A percentile compares a stretch with the other conserved stretches of the same genome.
Conservation (phyloP, 2,797 vertebrate species). For the Leptatherina wallacei region DNA sequence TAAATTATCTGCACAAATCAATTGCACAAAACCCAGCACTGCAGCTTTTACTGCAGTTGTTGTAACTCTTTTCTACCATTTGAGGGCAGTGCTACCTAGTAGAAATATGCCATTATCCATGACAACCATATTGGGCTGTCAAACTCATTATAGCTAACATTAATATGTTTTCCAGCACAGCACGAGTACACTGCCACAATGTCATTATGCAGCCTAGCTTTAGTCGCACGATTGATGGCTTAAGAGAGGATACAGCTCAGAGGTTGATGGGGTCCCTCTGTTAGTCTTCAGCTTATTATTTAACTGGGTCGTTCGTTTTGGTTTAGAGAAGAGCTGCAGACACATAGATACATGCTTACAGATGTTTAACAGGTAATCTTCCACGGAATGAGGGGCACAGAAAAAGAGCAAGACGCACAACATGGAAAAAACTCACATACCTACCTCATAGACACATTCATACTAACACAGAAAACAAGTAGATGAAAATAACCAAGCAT, state of each 20-base stretch:
- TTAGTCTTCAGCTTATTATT: slow-evolving; percentile 79
- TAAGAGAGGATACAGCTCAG: slow-evolving; percentile 77
- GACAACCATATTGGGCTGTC: slow-evolving; percentile 76
- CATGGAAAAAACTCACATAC: slow-evolving; percentile 27
- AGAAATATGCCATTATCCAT: slow-evolving; percentile 28
- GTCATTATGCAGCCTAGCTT: slow-evolving; percentile 79
- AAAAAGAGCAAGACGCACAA: slow-evolving; percentile 22
- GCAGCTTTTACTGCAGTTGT: slow-evolving; percentile 61
- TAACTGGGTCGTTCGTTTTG: slow-evolving; percentile 76
- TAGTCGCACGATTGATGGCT: slow-evolving; percentile 79
- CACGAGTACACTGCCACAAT: slow-evolving; percentile 76
- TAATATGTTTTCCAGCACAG: slow-evolving; percentile 81
- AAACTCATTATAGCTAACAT: slow-evolving; percentile 79
- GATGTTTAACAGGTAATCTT: slow-evolving; percentile 61
- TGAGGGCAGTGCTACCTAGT: slow-evolving; percentile 80
- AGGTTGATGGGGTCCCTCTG: slow-evolving; percentile 79
- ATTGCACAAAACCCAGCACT: slow-evolving; percentile 37
- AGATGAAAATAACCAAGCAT: slow-evolving; percentile 20
- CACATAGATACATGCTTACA: slow-evolving; percentile 40
- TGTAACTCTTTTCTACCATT: slow-evolving; percentile 62
- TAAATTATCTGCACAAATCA: slow-evolving; percentile 15
- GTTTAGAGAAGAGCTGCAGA: slow-evolving; percentile 59
- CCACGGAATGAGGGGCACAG: slow-evolving; percentile 15
- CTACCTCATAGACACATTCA: slow-evolving; percentile 16
- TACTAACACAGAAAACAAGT: slow-evolving; percentile 14